These are phyloP conservation scores for Sebastes itinus DNA, from an alignment of 2,797 vertebrate species.

Conservation along the genomic window DNA sequence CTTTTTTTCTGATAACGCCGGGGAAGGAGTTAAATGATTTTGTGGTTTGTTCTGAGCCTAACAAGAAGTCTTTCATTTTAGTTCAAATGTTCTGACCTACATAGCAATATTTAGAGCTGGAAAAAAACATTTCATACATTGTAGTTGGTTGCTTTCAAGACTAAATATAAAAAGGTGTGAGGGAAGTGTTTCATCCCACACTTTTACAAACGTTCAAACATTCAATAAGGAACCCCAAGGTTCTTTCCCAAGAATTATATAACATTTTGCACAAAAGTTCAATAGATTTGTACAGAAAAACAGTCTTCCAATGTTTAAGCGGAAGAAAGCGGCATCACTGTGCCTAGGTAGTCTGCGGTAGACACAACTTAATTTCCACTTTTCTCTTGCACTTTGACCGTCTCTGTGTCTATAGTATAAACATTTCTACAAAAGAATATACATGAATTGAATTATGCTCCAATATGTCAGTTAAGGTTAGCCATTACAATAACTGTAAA, in stretches of 20 bases:
- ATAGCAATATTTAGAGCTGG: not conserved
- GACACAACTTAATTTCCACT: not conserved
- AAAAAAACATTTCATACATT: not conserved
- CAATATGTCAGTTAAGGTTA: not conserved
- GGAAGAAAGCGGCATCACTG: not conserved
- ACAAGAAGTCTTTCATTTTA: not conserved
- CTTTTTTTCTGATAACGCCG: not conserved
- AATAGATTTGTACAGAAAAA: not conserved
- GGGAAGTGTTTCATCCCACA: not conserved
- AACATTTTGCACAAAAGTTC: not conserved
- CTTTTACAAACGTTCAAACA: not conserved
- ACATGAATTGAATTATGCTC: not conserved
- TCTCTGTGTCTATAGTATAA: not conserved
- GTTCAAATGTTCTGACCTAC: constrained; percentile 9
- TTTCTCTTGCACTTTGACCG: not conserved
- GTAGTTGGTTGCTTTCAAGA: not conserved
- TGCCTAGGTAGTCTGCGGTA: not conserved
- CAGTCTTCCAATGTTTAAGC: not conserved
- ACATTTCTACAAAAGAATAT: not conserved
- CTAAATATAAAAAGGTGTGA: not conserved
- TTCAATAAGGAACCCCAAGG: not conserved
- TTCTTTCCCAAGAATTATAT: not conserved
- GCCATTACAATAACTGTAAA: not conserved
- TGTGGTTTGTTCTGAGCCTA: not conserved
- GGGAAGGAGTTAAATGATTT: not conserved